Conservation (phyloP, 2,888 invertebrate genomes). For the Ctena decussata region DNA sequence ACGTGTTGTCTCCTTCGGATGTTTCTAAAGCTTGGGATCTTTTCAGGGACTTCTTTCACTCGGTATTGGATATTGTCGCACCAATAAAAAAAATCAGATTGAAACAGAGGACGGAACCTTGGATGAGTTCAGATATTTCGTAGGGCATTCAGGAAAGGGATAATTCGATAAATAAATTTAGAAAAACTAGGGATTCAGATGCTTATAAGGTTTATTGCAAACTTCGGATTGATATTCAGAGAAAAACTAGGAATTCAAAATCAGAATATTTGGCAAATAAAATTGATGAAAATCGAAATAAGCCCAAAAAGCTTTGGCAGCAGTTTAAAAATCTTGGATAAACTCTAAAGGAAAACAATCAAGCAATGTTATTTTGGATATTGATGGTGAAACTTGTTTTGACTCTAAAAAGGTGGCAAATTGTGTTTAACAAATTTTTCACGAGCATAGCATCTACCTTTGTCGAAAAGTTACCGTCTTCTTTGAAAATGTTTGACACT, state of each 20-base stretch:
- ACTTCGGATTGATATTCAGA: neutral
- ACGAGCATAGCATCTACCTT: neutral
- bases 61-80: neutral
- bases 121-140: neutral
- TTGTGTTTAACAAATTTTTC: neutral
- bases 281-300: conserved; percentile 1
- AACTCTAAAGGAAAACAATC: neutral
- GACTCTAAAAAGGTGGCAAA: neutral
- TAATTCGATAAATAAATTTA: neutral
- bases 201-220: neutral
- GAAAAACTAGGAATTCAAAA: neutral
- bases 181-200: neutral
- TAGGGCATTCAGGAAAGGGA: neutral
- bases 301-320: neutral
- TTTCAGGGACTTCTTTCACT: neutral
- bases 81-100: conserved; percentile 2
- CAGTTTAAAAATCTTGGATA: neutral
- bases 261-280: neutral
- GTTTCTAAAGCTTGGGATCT: neutral
- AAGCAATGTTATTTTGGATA: neutral
- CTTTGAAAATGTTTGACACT: no score
- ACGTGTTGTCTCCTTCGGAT: no score
- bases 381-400: neutral
- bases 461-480: neutral
- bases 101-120: conserved; percentile 1